These are phyloP conservation scores for Pantelozetes paolii DNA, from an alignment of 2,888 invertebrate species.

Conservation along the genomic window DNA sequence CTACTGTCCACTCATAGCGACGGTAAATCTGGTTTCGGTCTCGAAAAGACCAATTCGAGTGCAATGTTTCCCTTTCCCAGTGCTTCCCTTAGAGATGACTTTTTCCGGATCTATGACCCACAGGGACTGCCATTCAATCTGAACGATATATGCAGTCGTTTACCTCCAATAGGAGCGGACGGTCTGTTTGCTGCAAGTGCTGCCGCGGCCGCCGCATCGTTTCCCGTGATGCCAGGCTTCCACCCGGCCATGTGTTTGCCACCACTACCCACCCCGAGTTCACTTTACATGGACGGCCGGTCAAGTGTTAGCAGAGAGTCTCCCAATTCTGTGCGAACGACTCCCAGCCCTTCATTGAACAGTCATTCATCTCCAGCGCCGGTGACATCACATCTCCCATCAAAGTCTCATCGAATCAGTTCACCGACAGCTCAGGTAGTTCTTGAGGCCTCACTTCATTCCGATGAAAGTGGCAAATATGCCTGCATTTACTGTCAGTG, in stretches of 20 bases:
- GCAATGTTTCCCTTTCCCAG: constrained; percentile 52
- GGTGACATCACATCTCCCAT: background rate
- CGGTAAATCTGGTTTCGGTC: constrained; percentile 53
- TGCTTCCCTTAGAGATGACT: constrained; percentile 64
- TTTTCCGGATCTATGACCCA: constrained; percentile 66
- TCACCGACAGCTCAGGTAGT: constrained; percentile 52
- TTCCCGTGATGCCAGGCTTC: constrained; percentile 33
- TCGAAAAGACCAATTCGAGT: constrained; percentile 49
- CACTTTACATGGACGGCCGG: background rate
- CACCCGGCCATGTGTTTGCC: constrained; percentile 21
- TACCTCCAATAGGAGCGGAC: constrained; percentile 17
- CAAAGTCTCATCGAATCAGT: constrained; percentile 26
- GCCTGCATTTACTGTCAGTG: constrained; percentile 68
- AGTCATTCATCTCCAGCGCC: constrained; percentile 24
- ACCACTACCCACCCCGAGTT: constrained; percentile 14
- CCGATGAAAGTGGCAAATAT: constrained; percentile 64
- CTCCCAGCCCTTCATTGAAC: constrained; percentile 40
- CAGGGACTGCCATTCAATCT: constrained; percentile 43
- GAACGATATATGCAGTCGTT: constrained; percentile 44
- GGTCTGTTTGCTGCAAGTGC: constrained; percentile 31
- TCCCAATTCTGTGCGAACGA: constrained; percentile 38
- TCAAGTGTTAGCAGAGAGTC: constrained; percentile 31
- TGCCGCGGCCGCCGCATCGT: constrained; percentile 33
- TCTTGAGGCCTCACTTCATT: constrained; percentile 61
- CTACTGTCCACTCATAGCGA: constrained; percentile 66